Evolutionary conservation across 2,888 invertebrate species (phyloP), one percentile per base, ranked within the genome.

Genomic region (Andricus curvator): DNA sequence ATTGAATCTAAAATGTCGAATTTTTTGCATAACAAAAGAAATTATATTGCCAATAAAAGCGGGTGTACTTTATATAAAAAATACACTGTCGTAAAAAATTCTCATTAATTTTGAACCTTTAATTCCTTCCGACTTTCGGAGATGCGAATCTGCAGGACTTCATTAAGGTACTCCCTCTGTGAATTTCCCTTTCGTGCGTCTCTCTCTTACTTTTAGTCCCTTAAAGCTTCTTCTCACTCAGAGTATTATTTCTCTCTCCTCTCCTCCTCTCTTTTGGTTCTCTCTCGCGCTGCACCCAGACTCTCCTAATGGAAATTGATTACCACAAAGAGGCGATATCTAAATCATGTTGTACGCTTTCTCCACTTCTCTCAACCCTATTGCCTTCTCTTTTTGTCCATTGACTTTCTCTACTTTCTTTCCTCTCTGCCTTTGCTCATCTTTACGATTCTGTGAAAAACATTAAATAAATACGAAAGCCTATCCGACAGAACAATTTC

Each of bases 221-320:
- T 67, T 15, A 9, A 48, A 20, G 41, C 20, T 48, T 70, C 29
- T 64, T 76, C 78, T 82, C 78, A 17, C 48, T 48, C 48, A 5
- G 17, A 48, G 17, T 48, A 17, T 48, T 48, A 48, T 48, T 22
- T 60, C 29, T 68, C 44, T n/a, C 78, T 60, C 76, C 78, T 77
- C 82, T 77, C 79, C 85, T 84, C 81, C 81, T 77, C 80, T 60
- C 22, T 17, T 6, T 82, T 33, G 70, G 70, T 78, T 80, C 81
- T 70, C 78, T 80, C 62, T 80, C 80, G 79, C 80, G 70, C 85
- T 77, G 84, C 79, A 80, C 84, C 82, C 82, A 85, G 86, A 85
- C 86, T 85, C 82, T 83, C 86, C 87, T 91, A 91, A 91, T 91
- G 91, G 87, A 89, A 91, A 91, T 91, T 90, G 90, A 91, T 91